Evolutionary conservation across 2,888 invertebrate genomes (phyloP), one percentile per base, ranked within the genome.

Genomic region (Melanargia galathea): DNA sequence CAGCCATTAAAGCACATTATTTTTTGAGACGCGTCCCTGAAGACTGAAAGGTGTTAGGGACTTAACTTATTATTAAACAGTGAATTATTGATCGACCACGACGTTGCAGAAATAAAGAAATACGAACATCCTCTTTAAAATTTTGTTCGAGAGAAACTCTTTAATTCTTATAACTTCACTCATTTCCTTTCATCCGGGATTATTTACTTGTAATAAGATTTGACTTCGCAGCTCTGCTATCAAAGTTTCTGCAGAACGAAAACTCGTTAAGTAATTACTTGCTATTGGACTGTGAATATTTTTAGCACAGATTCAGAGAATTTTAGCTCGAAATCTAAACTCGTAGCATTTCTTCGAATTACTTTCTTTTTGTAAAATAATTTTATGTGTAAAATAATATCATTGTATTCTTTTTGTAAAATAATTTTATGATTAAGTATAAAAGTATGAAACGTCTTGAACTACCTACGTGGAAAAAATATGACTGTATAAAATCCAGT

Each of bases 211-310:
- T 68, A 69, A 62, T 65, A 63, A 70, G 67, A 64, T 69, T 70
- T 65, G 63, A 58, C 65, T 64, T 66, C 67, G 62, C 60, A 64
- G 60, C 57, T 66, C 40, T 66, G 20, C 67, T 67, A 65, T 61
- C 58, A 81, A 85, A 84, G 75, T 85, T 83, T 76, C 67, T 66
- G 60, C 66, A 70, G 66, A 71, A 73, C 75, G 63, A 70, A 68
- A 73, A 76, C 70, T 71, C 67, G 70, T 71, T 73, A 75, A 77
- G 79, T 82, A 81, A 84, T 86, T 84, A 82, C 80, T 78, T 76
- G 72, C 75, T 77, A 75, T 82, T 82, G 77, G 80, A 79, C 77
- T 77, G 76, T 74, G 73, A 76, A 75, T 76, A 75, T 62, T 52
- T 62, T 65, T 61, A 60, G 52, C 56, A 43, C 30, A 45, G 30